phyloP scores from a whole-genome alignment of 2,888 invertebrate species.

The Luffia ferchaultella region DNA sequence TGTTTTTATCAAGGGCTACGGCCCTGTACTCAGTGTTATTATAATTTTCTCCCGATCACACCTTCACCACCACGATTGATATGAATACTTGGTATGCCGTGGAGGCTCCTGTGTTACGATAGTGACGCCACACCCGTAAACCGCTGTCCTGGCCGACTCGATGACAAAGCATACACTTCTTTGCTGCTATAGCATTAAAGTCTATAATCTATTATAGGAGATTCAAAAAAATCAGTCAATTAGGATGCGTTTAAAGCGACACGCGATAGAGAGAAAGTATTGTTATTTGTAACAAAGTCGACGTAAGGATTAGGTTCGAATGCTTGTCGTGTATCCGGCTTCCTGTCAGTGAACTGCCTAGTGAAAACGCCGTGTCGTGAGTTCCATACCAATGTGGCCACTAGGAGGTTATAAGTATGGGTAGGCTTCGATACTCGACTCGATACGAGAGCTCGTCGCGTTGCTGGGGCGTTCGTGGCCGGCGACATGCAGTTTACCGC shows the following conservation, averaged over 20 bases:
- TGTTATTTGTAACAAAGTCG: conserved; percentile 39
- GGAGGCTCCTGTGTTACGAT: conserved; percentile 41
- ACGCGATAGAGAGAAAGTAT: conserved; percentile 10
- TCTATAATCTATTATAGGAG: no score
- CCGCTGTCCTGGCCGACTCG: neutral
- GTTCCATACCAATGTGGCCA: conserved; percentile 46
- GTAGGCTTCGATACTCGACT: conserved; percentile 31
- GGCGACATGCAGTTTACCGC: conserved; percentile 35
- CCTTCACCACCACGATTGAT: conserved; percentile 17
- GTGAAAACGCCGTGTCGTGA: conserved; percentile 43
- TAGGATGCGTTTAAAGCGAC: neutral
- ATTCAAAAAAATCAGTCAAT: no score
- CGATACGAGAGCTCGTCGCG: conserved; percentile 27
- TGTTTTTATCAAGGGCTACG: no score
- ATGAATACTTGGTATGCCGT: conserved; percentile 46
- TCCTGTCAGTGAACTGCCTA: conserved; percentile 20
- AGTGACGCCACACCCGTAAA: conserved; percentile 45
- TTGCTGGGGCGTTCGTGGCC: conserved; percentile 36
- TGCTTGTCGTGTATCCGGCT: conserved; percentile 35
- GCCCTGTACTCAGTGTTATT: conserved; percentile 25
- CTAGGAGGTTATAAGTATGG: conserved; percentile 57
- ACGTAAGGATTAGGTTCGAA: conserved; percentile 37
- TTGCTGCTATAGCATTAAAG: no score
- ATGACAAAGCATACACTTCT: no score
- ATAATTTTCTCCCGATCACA: conserved; percentile 62